Conservation (phyloP, 2,888 invertebrate genomes). For the Thalpophila matura region DNA sequence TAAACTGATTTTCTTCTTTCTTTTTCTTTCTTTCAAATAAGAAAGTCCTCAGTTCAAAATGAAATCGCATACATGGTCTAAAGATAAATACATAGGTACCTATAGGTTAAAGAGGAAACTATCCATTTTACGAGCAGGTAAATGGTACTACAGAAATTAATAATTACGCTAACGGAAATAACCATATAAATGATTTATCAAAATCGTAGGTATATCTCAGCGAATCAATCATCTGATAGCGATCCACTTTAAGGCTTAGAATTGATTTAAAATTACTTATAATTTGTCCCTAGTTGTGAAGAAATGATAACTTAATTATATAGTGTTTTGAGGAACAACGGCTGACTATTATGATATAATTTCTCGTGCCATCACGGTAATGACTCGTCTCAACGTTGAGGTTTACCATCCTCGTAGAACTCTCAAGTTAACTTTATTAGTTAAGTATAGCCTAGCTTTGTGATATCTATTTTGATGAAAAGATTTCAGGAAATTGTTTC, state of each 20-base stretch:
- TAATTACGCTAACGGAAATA: slow-evolving; percentile 20
- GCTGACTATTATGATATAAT: slow-evolving; percentile 22
- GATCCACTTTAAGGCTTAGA: slow-evolving; percentile 36
- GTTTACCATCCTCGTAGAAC: slow-evolving; percentile 1
- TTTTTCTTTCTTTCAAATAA: too few relatives aligned
- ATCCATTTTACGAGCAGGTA: too few relatives aligned
- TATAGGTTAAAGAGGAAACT: too few relatives aligned
- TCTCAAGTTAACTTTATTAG: slow-evolving; percentile 36
- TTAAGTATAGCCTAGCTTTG: slow-evolving; percentile 25
- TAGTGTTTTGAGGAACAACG: slow-evolving; percentile 25
- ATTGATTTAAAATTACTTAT: slow-evolving; percentile 24
- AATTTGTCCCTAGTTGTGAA: slow-evolving; percentile 35
- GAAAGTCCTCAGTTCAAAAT: too few relatives aligned
- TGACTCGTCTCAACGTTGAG: slow-evolving; percentile 6
- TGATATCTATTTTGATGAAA: slow-evolving; percentile 6
- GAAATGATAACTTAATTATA: slow-evolving; percentile 37
- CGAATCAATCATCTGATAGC: slow-evolving; percentile 38
- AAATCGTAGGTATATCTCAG: background rate
- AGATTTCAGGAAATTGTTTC: slow-evolving; percentile 14
- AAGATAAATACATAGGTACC: too few relatives aligned
- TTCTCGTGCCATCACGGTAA: slow-evolving; percentile 31
- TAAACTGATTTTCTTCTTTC: too few relatives aligned
- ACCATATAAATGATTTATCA: slow-evolving; percentile 25
- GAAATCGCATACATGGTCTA: too few relatives aligned
- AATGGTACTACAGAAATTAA: slow-evolving; percentile 7